Conservation (phyloP, 2,888 invertebrate genomes). For the Amphipoea lucens region DNA sequence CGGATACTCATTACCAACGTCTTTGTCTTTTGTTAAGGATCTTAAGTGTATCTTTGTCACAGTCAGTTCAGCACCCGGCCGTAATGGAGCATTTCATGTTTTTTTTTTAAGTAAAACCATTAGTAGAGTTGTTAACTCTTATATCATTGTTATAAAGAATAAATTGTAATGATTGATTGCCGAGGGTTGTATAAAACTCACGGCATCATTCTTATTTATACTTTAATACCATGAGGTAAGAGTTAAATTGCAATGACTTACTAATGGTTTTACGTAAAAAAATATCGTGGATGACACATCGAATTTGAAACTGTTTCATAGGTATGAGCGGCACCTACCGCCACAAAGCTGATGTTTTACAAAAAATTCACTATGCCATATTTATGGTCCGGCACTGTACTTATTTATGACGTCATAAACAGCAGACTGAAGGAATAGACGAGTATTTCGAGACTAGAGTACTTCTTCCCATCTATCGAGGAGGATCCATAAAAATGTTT, state of each 20-base stretch:
- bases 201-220: not conserved
- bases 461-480: constrained; percentile 28
- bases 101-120: not conserved
- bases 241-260: not conserved
- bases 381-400: constrained; percentile 8
- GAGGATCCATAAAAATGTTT: constrained; percentile 55
- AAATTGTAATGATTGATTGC: not conserved
- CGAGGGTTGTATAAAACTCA: not conserved
- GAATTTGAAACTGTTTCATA: not conserved
- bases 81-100: not conserved
- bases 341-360: not conserved
- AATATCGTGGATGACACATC: not conserved
- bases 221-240: not conserved
- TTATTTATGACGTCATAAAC: constrained; percentile 57
- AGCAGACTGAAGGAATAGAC: constrained; percentile 15
- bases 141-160: not conserved
- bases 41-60: constrained; percentile 14
- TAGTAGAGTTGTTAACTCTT: not conserved
- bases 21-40: too few relatives aligned
- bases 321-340: not conserved
- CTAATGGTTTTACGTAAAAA: not conserved
- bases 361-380: not conserved
- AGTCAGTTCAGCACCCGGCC: not conserved
- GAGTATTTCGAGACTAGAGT: constrained; percentile 26
- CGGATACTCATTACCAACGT: constrained; percentile 5